Evolutionary conservation across 2,888 invertebrate species (phyloP), one percentile per base, ranked within the genome.

Genomic region (Nysson spinosus): DNA sequence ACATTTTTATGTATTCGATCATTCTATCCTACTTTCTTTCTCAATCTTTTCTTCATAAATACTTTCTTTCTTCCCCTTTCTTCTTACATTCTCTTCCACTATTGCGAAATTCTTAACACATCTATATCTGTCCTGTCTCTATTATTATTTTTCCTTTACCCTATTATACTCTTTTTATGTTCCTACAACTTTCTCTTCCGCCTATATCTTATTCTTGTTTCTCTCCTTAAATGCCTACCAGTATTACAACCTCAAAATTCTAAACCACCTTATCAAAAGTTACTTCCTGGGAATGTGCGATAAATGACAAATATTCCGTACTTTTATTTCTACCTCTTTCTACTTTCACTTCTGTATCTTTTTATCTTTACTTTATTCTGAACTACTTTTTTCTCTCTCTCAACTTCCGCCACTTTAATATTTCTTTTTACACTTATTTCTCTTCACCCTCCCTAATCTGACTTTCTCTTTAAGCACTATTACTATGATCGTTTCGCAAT

Each of bases 181-280:
- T 35, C 16, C 17, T 32, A 32, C n/a, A n/a, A n/a, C n/a, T n/a
- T n/a, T n/a, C n/a, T n/a, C n/a, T n/a, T n/a, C n/a, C n/a, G n/a
- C n/a, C n/a, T n/a, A n/a, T n/a, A n/a, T n/a, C n/a, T n/a, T n/a
- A n/a, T 35, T 57, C 20, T 47, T 34, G 5, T 24, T 22, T 12
- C 3, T 34, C 4, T 56, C 16, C 26, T 40, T 54, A 14, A 46
- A 52, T 76, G 75, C 77, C 76, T 76, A 70, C 55, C 81, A 77
- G 76, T 81, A 79, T 82, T 78, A 79, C 35, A 49, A 67, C 68
- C 61, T 75, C 65, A 47, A 77, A 78, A 75, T 78, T 77, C 54
- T n/a, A n/a, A 60, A 69, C 62, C 14, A 56, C 61, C 70, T 78
- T 77, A 70, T 73, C 69, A 65, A 63, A 26, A 69, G n/a, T n/a